phyloP scores from a whole-genome alignment of 2,113 vertebrate genomes.

The Daphoenositta chrysoptera region DNA sequence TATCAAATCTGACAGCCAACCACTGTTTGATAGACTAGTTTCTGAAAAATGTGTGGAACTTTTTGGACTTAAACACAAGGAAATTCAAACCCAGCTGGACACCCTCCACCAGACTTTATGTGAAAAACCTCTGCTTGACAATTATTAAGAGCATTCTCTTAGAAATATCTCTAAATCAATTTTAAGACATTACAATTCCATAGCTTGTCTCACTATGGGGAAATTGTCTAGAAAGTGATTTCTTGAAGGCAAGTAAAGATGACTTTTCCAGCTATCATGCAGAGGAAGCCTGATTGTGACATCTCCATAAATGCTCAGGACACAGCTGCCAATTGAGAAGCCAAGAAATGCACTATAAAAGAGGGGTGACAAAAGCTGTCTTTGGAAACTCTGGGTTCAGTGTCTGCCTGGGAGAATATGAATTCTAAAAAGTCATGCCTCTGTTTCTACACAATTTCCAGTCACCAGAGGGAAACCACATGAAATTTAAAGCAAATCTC shows the following conservation, averaged over 20 bases:
- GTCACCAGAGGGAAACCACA: neutral
- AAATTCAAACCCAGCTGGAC: neutral
- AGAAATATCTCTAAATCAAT: conserved; percentile 30
- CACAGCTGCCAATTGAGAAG: neutral
- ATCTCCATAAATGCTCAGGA: neutral
- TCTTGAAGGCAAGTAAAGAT: neutral
- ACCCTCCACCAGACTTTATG: neutral
- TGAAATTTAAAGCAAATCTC: neutral
- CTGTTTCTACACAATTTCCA: neutral
- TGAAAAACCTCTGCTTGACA: neutral
- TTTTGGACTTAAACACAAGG: neutral
- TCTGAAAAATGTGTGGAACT: conserved; percentile 5
- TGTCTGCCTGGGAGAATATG: neutral
- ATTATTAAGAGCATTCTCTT: neutral
- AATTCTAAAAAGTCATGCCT: neutral
- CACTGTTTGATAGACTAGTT: neutral
- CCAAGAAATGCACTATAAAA: neutral
- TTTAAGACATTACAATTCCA: neutral
- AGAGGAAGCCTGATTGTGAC: neutral
- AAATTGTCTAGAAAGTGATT: conserved; percentile 1
- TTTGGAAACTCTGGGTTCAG: neutral
- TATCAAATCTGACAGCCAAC: conserved; percentile 36
- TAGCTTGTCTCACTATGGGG: neutral
- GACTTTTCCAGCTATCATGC: conserved; percentile 2
- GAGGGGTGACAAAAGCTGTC: neutral